Evolutionary conservation across 2,113 vertebrate species (phyloP).

Genomic region (Microtus montanus): DNA sequence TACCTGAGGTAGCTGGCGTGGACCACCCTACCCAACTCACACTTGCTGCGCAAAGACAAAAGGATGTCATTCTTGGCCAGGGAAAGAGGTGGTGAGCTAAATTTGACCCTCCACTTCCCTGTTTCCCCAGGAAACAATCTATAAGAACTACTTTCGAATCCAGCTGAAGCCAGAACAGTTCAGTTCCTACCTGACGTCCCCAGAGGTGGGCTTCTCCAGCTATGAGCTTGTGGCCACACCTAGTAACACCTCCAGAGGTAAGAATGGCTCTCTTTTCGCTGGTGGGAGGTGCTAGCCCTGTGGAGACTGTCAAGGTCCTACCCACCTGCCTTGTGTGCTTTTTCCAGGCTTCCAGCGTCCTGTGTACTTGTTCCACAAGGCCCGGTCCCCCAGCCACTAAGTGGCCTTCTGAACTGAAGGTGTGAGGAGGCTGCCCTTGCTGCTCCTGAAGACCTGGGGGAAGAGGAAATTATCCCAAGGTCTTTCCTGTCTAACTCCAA

Average conservation of each 20-base stretch:
- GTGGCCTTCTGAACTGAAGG: conserved; percentile 63
- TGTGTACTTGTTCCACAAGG: conserved; percentile 91
- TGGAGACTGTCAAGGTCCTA: background rate
- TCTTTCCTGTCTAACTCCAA: conserved; percentile 66
- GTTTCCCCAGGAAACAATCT: conserved; percentile 85
- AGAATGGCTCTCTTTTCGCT: background rate
- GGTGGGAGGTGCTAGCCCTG: background rate
- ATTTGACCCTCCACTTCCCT: background rate
- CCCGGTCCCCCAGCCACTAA: conserved; percentile 78
- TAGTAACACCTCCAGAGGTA: conserved; percentile 88
- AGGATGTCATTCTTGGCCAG: background rate
- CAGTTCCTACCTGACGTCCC: conserved; percentile 87
- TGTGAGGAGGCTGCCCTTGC: conserved; percentile 59
- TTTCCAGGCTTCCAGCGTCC: conserved; percentile 87
- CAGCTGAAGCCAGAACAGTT: conserved; percentile 91
- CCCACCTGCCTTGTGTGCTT: background rate
- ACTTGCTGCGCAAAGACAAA: background rate
- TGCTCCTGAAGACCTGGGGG: conserved; percentile 66
- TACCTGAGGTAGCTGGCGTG: background rate
- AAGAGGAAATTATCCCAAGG: conserved; percentile 51
- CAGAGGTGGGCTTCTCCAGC: conserved; percentile 91
- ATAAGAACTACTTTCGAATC: conserved; percentile 86
- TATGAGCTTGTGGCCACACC: conserved; percentile 90
- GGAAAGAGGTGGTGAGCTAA: background rate
- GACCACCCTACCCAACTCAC: background rate